phyloP scores from a whole-genome alignment of 2,888 invertebrate species.

The Cheilosia urbana region DNA sequence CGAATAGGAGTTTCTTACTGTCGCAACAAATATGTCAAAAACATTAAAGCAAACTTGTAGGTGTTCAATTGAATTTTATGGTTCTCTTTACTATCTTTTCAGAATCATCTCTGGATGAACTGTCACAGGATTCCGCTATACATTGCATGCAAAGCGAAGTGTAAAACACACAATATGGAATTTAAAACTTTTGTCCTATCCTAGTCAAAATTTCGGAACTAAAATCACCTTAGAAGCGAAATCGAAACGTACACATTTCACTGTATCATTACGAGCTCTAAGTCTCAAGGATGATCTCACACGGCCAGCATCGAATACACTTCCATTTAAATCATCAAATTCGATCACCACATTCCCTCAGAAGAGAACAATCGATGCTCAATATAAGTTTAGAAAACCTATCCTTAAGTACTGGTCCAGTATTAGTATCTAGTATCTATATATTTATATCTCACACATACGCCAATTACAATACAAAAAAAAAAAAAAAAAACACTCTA shows the following conservation, averaged over 20 bases:
- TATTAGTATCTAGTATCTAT: conserved; percentile 66
- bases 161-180: conserved; percentile 79
- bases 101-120: conserved; percentile 93
- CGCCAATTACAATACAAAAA: conserved; percentile 27
- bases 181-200: conserved; percentile 75
- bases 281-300: conserved; percentile 62
- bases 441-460: conserved; percentile 38
- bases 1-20: too few species aligned
- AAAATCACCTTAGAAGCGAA: conserved; percentile 40
- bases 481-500: conserved; percentile 25
- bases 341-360: conserved; percentile 29
- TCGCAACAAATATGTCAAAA: too few species aligned
- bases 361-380: conserved; percentile 61
- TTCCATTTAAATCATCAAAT: neutral
- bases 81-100: conserved; percentile 81
- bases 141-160: conserved; percentile 94
- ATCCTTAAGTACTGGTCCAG: conserved; percentile 71
- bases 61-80: neutral
- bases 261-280: conserved; percentile 32
- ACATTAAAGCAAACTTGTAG: too few species aligned
- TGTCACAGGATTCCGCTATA: conserved; percentile 94
- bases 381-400: conserved; percentile 23
- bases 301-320: conserved; percentile 26
- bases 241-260: conserved; percentile 30
- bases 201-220: conserved; percentile 82